phyloP scores from a whole-genome alignment of 2,113 vertebrate species.

The Tachysurus vachellii region DNA sequence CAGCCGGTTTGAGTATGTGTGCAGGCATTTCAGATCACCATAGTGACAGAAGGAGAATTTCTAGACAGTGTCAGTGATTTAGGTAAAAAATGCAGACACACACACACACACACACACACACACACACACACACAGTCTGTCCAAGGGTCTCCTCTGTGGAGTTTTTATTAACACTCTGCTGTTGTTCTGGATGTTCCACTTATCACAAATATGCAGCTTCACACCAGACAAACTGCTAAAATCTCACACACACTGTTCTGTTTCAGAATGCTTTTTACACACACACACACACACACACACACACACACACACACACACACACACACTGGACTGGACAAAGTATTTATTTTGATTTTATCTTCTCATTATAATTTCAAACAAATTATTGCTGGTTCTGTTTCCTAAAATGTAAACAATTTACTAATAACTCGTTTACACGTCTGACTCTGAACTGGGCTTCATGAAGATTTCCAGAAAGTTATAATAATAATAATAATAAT shows the following conservation, averaged over 20 bases:
- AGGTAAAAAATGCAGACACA: background rate
- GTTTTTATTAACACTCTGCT: background rate
- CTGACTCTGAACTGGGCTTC: background rate
- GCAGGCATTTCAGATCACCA: slow-evolving; percentile 11
- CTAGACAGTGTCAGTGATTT: slow-evolving; percentile 10
- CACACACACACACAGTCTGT: background rate
- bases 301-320: background rate
- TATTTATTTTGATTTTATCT: background rate
- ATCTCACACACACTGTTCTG: background rate
- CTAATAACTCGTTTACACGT: background rate
- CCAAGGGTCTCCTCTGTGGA: background rate
- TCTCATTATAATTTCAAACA: background rate
- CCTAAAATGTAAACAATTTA: too few relatives aligned
- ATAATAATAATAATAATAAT: background rate
- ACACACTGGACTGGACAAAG: background rate
- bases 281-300: background rate
- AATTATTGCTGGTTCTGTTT: background rate
- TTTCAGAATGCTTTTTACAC: background rate
- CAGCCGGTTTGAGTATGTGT: background rate
- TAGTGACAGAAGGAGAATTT: slow-evolving; percentile 19
- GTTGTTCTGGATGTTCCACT: background rate
- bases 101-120: background rate
- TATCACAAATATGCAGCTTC: background rate
- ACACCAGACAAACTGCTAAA: background rate
- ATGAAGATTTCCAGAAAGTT: too few relatives aligned